Evolutionary conservation across 2,888 invertebrate genomes (phyloP).

Genomic region (Vesta saturnalis): DNA sequence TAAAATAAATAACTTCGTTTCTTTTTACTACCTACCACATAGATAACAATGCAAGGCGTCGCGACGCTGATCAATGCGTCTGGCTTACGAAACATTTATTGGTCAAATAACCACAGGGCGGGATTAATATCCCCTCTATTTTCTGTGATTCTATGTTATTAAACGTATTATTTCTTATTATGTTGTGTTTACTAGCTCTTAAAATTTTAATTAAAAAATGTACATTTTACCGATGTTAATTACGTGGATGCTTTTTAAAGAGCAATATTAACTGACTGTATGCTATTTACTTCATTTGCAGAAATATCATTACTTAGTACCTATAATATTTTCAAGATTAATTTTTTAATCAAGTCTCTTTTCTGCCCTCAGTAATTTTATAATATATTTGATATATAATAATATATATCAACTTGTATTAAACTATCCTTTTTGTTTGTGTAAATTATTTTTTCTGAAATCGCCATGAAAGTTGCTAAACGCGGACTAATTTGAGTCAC

Average conservation of each 20-base stretch:
- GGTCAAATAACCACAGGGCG: slow-evolving; percentile 39
- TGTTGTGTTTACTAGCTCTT: not conserved
- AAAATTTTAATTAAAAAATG: slow-evolving; percentile 12
- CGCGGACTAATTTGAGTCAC: too few relatives aligned
- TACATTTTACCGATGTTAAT: not conserved
- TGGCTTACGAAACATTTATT: slow-evolving; percentile 39
- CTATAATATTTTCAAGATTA: too few relatives aligned
- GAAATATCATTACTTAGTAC: too few relatives aligned
- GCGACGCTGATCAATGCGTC: slow-evolving; percentile 44
- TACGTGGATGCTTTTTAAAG: not conserved
- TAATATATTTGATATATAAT: too few relatives aligned
- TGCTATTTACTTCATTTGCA: too few relatives aligned
- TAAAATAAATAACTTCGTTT: slow-evolving; percentile 20
- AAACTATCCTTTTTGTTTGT: too few relatives aligned
- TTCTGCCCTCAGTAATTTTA: too few relatives aligned
- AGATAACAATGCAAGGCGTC: slow-evolving; percentile 40
- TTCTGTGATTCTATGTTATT: slow-evolving; percentile 28
- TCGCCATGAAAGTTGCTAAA: too few relatives aligned
- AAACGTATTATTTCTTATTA: slow-evolving; percentile 4
- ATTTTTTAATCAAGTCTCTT: too few relatives aligned
- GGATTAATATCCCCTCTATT: slow-evolving; percentile 41
- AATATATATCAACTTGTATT: too few relatives aligned
- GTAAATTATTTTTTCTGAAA: too few relatives aligned
- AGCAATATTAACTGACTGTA: too few relatives aligned
- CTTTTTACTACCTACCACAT: slow-evolving; percentile 15